Evolutionary conservation across 2,888 invertebrate species (phyloP), one percentile per base, ranked within the genome.

Genomic region (Drosophila atroscutellata): DNA sequence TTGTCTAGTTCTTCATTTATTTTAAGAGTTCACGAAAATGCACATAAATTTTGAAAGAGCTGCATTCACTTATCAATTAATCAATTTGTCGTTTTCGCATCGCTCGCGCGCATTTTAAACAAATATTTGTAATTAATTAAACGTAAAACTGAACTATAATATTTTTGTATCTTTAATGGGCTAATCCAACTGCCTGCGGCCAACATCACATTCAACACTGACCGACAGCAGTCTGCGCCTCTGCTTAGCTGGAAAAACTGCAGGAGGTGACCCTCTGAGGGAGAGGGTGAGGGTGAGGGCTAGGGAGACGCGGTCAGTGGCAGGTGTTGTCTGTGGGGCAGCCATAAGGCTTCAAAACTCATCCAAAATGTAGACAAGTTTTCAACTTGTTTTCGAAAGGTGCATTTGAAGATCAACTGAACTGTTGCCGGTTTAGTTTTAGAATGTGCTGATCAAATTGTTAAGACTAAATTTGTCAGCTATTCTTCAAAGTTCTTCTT

Each of bases 51-150:
- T 68, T 34, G 52, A 54, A 54, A 36, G 7, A 50, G 61, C 72
- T 69, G 72, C 74, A 65, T 75, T 88, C 82, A 89, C 81, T 89
- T 86, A 77, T 77, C 89, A 89, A 87, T 87, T 89, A 89, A 90
- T 89, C 89, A 89, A 90, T 89, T 86, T 86, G 85, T 86, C 83
- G n/a, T 70, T 49, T 73, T 59, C 60, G 61, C 66, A 69, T 20
- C 45, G 71, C 37, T 45, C 24, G 45, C 24, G 56, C 68, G 60
- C 65, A 58, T 54, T 72, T 71, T 80, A 78, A 89, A 90, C 79
- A 89, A 87, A 88, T 90, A 85, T 87, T 87, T 75, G 82, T 85
- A 87, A 87, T 85, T 85, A 87, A 87, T 85, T 84, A 72, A 80
- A 72, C 42, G 66, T 69, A 39, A 54, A 72, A 62, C 58, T 20